Base-by-base conservation (phyloP, 2,888 invertebrate species). In the Hirtodrosophila confusa region DNA sequence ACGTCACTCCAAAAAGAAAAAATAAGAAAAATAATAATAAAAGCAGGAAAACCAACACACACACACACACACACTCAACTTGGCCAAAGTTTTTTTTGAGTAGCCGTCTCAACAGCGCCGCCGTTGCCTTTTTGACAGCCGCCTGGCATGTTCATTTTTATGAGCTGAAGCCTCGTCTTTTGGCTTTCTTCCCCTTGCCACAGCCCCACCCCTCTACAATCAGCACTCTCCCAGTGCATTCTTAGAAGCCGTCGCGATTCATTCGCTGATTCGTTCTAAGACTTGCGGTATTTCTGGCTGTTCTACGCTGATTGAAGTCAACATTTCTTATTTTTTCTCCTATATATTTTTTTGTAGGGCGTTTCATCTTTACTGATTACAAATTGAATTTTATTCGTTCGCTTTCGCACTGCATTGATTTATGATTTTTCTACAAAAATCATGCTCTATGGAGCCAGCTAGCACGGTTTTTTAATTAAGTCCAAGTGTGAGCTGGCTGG, bases 321-420 rank as follows among this genome's bases (percentile, higher is more conserved):
- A 27, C 4, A 17, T 17, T 17, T 17, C 17, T 17, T 1, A 17
- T 17, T 17, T 17, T 17, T 17, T 17, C 2, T 2, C 2, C 1
- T 17, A 17, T 17, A 17, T 17, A 17, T 17, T 17, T 17, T 17
- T 17, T 37, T 45, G 24, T 70, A 75, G 73, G 77, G 78, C 80
- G 80, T 80, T 70, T 62, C 65, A 66, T 36, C 7, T 29, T 37
- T 35, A 48, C 39, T 87, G 84, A 82, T 87, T 87, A 82, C 78
- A 85, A 85, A 85, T 85, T 85, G 85, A 87, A 82, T 85, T 84
- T 79, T 77, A 77, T 84, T 70, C 70, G 69, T 73, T 86, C 68
- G 72, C 78, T 65, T 78, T 78, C 69, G 77, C 75, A 64, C 66
- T 77, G 55, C 70, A 86, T 83, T 84, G 84, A 84, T 84, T 85